These are phyloP conservation scores for Gallinago jamesoni DNA, from an alignment of 2,113 vertebrate species.

Conservation along the genomic window DNA sequence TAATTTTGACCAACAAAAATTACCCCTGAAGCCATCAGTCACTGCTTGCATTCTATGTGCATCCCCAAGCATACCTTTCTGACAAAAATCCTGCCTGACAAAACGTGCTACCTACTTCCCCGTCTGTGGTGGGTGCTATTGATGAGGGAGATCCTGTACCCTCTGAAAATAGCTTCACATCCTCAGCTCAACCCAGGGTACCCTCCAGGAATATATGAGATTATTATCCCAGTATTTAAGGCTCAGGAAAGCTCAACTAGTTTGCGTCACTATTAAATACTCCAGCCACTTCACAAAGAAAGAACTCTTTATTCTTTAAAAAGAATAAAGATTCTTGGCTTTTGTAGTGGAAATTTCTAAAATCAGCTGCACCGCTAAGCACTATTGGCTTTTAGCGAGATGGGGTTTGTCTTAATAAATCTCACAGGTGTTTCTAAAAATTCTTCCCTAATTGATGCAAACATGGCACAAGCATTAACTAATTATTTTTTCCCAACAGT, in stretches of 20 bases:
- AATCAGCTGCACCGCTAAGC: background rate
- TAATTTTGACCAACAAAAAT: conserved; percentile 27
- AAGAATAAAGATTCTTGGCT: background rate
- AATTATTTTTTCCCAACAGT: background rate
- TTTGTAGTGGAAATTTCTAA: background rate
- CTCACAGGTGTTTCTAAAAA: background rate
- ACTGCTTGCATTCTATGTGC: background rate
- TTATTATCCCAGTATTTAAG: background rate
- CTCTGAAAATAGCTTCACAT: background rate
- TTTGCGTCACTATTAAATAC: background rate
- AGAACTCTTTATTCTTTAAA: background rate
- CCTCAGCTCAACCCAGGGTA: background rate
- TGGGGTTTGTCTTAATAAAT: background rate
- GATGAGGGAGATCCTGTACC: background rate
- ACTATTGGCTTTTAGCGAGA: background rate
- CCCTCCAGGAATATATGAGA: background rate
- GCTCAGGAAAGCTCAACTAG: background rate
- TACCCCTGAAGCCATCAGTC: background rate
- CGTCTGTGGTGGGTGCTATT: background rate
- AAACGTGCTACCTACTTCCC: background rate
- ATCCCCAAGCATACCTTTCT: background rate
- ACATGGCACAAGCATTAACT: background rate
- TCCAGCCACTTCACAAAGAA: background rate
- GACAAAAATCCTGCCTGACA: background rate
- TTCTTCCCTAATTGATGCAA: background rate